Evolutionary conservation across 2,797 vertebrate genomes (phyloP).

Genomic region (Anabacerthia variegaticeps): DNA sequence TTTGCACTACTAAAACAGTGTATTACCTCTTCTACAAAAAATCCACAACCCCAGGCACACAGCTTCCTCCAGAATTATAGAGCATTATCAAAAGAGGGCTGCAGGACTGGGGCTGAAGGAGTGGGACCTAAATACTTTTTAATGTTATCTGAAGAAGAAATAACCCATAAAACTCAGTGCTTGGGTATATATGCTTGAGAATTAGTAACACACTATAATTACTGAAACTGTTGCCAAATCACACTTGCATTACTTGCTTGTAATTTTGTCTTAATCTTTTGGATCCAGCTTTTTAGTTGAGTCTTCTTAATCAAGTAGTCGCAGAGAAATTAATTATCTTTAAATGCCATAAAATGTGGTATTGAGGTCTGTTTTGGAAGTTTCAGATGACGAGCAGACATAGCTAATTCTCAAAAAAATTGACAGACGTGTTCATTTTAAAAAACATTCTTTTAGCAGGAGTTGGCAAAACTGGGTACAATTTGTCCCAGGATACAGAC

Average conservation of each 20-base stretch:
- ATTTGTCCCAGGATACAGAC: background rate
- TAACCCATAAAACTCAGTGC: background rate
- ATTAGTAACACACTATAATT: constrained; percentile 10
- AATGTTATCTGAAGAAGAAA: background rate
- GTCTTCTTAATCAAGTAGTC: constrained; percentile 58
- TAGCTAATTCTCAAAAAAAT: background rate
- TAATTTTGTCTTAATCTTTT: constrained; percentile 49
- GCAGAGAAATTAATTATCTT: constrained; percentile 67
- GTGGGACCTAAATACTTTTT: background rate
- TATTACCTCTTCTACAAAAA: background rate
- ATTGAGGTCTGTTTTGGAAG: background rate
- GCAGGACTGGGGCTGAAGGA: background rate
- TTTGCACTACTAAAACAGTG: background rate
- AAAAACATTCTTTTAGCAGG: background rate
- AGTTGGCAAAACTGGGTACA: background rate
- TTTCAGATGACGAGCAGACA: background rate
- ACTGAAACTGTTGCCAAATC: constrained; percentile 48
- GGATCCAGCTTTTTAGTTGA: constrained; percentile 12
- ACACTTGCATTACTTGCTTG: constrained; percentile 10
- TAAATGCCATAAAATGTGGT: constrained; percentile 27
- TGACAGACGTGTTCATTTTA: background rate
- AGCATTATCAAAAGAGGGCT: background rate
- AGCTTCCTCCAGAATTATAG: background rate
- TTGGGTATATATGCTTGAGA: background rate
- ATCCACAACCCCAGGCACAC: background rate